These are phyloP conservation scores for Lasioglossum oenotherae DNA, from an alignment of 2,888 invertebrate genomes.

Conservation along the genomic window DNA sequence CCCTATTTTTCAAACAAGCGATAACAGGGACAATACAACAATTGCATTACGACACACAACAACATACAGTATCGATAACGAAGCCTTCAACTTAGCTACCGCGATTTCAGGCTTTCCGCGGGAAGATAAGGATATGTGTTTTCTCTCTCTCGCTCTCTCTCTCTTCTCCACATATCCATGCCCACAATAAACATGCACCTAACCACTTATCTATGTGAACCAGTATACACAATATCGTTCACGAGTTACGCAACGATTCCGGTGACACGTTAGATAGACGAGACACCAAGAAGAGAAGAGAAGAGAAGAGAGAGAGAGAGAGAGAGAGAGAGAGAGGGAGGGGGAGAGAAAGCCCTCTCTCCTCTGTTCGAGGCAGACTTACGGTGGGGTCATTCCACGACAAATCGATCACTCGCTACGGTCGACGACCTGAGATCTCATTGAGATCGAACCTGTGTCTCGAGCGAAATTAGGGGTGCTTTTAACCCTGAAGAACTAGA, in stretches of 20 bases:
- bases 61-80: not conserved
- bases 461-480: not conserved
- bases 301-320: not conserved
- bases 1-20: not conserved
- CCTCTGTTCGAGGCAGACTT: not conserved
- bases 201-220: slow-evolving; percentile 31
- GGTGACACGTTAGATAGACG: not conserved
- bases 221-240: slow-evolving; percentile 33
- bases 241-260: slow-evolving; percentile 43
- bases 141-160: too few relatives aligned
- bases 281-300: not conserved
- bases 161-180: not conserved
- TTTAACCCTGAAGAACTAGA: not conserved
- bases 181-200: slow-evolving; percentile 19
- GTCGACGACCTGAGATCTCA: slow-evolving; percentile 12
- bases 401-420: slow-evolving; percentile 13
- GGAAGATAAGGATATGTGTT: not conserved
- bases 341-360: not conserved
- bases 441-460: not conserved
- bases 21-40: not conserved
- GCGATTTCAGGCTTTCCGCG: not conserved
- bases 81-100: slow-evolving; percentile 3
- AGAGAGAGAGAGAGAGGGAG: too few relatives aligned
- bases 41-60: not conserved
- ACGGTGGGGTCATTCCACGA: slow-evolving; percentile 9